Evolutionary conservation across 2,888 invertebrate species (phyloP).

Genomic region (Drosophila lutescens): DNA sequence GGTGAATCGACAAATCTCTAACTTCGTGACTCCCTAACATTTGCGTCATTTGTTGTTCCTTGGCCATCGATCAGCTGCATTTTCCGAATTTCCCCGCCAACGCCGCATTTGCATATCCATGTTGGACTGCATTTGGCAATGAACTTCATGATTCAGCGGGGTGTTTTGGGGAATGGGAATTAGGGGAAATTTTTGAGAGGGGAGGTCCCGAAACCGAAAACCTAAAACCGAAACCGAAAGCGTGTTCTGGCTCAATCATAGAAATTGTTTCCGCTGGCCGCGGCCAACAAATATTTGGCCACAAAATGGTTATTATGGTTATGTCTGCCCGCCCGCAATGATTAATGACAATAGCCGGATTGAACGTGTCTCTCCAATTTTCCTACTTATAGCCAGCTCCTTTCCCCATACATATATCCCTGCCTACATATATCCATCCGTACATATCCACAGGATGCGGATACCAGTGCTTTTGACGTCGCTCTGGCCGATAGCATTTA

Average conservation of each 20-base stretch:
- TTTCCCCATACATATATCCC: not conserved
- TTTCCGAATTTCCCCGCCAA: slow-evolving; percentile 5
- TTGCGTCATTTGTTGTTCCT: not conserved
- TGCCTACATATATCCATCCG: not conserved
- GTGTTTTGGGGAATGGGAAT: not conserved
- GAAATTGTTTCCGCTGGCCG: slow-evolving; percentile 36
- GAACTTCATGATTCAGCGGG: slow-evolving; percentile 35
- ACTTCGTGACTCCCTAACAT: slow-evolving; percentile 3
- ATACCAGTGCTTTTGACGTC: slow-evolving; percentile 50
- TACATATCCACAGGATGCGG: slow-evolving; percentile 4
- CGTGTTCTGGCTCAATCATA: slow-evolving; percentile 41
- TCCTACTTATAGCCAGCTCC: slow-evolving; percentile 26
- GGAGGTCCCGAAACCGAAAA: slow-evolving; percentile 1
- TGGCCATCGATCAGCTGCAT: slow-evolving; percentile 26
- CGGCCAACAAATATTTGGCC: slow-evolving; percentile 71
- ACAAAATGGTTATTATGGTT: slow-evolving; percentile 74
- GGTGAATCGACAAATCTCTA: slow-evolving; percentile 4
- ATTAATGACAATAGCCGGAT: slow-evolving; percentile 72
- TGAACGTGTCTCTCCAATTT: slow-evolving; percentile 41
- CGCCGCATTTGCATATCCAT: slow-evolving; percentile 21
- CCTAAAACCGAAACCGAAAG: slow-evolving; percentile 11
- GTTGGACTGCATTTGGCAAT: slow-evolving; percentile 44
- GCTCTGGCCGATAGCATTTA: slow-evolving; percentile 72
- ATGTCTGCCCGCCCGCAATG: slow-evolving; percentile 46
- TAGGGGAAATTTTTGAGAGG: not conserved